Conservation (phyloP, 2,797 vertebrate species). For the Sebastes trivittatus region DNA sequence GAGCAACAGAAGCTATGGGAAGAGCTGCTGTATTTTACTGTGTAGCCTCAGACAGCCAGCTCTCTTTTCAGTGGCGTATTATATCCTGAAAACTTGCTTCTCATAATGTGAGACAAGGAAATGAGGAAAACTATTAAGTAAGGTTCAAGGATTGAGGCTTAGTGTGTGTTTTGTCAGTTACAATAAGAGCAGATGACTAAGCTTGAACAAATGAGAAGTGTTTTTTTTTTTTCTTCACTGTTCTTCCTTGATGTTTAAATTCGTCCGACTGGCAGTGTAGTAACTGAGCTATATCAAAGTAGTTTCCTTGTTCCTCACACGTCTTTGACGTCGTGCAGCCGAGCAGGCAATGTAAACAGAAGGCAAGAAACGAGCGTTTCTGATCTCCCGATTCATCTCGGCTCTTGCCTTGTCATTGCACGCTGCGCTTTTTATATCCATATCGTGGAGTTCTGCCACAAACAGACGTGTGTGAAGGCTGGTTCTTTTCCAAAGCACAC, state of each 20-base stretch:
- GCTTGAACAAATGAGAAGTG: constrained; percentile 11
- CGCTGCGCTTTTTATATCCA: constrained; percentile 57
- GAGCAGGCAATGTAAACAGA: constrained; percentile 49
- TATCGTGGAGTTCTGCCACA: constrained; percentile 49
- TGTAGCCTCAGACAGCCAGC: constrained; percentile 34
- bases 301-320: constrained; percentile 43
- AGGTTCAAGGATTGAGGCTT: constrained; percentile 8
- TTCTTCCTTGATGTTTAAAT: constrained; percentile 25
- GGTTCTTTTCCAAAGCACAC: constrained; percentile 62
- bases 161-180: constrained; percentile 42
- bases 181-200: constrained; percentile 33
- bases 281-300: constrained; percentile 15
- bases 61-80: constrained; percentile 21
- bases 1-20: constrained; percentile 75
- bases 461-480: constrained; percentile 56
- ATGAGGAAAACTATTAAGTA: constrained; percentile 38
- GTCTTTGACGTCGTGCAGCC: constrained; percentile 60
- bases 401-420: constrained; percentile 53
- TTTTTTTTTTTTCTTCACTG: neutral
- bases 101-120: constrained; percentile 36
- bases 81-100: constrained; percentile 16
- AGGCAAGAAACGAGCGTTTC: constrained; percentile 46
- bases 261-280: constrained; percentile 6
- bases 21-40: constrained; percentile 74
- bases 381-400: constrained; percentile 58